Evolutionary conservation across 2,888 invertebrate species (phyloP), one percentile per base, ranked within the genome.

Genomic region (Harpalus rubripes): DNA sequence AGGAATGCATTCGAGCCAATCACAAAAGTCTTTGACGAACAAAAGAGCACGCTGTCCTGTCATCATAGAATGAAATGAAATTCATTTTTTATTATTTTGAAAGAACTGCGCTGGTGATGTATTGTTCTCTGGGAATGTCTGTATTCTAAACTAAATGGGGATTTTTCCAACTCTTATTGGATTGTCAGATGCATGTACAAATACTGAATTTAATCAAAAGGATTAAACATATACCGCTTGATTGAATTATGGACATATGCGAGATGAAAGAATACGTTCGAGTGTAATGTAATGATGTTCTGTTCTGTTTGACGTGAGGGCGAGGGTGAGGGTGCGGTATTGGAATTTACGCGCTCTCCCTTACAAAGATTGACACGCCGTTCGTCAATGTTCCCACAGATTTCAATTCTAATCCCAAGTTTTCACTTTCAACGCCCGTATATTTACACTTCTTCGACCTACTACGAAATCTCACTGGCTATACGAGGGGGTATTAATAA

Each of bases 151-250:
- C 44, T 52, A 74, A 74, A 74, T 74, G 72, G 44, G 44, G 68
- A 68, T 74, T 74, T 44, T 15, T 74, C 72, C 72, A 41, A 18
- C 72, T 44, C 72, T 74, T 74, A 74, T 74, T 74, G 72, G 72
- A 74, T 74, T 74, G 72, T 74, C 72, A 74, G 44, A 74, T 74
- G 72, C 72, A 74, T 58, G 32, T 32, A 58, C 78, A 58, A 52
- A 76, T 76, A 76, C 56, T 76, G 78, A 26, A 78, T 78, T 78
- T 78, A 56, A 78, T 78, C 78, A 78, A 78, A 78, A 78, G 78
- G 78, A 78, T 78, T 78, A 58, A 78, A 78, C 22, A 58, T 56
- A 78, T 78, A 78, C 58, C 56, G 56, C 56, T 22, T 78, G 78
- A 78, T 78, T 78, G 58, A 58, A 78, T 44, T 74, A 58, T 58